Base-by-base conservation (phyloP, 2,113 vertebrate genomes). In the Myocastor coypus region DNA sequence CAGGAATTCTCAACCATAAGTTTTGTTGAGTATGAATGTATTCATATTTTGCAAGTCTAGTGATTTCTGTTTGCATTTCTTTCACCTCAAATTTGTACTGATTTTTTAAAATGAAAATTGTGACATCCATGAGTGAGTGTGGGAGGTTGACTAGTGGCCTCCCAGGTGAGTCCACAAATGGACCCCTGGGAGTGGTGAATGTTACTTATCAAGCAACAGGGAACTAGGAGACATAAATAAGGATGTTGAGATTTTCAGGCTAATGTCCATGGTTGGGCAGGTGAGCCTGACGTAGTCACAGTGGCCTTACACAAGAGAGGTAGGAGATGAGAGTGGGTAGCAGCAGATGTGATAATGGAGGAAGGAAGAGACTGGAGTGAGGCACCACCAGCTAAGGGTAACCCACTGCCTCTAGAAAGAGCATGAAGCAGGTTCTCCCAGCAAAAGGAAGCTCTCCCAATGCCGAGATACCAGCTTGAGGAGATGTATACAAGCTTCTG, bases 11-110 rank as follows among this genome's bases (percentile, higher is more conserved):
- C 75, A 92, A 63, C 59, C 13, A 82, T 95, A 91, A 91, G 80
- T 95, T 95, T 83, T 91, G 86, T 83, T 88, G 91, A 89, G 63
- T 80, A 66, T 87, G 81, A 89, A 87, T 92, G 95, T 63, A 94
- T 77, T 93, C 32, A 64, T 66, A n/a, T 87, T 96, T 91, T 91
- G 50, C 83, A 87, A 93, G 30, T 89, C 64, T 89, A 69, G 84
- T 46, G 66, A 5, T 84, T 92, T 87, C 24, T 63, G 28, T 81
- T 80, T 93, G 68, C 28, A 78, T 0, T 83, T 30, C 5, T 92
- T 26, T 89, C 80, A 12, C 59, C 17, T 66, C 87, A 57, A 87
- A 69, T 64, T 96, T 81, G 63, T 75, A 50, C 63, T 64, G 37
- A 78, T 68, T 42, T 87, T 95, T 84, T 50, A 37, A 24, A 78